Base-by-base conservation (phyloP, 2,888 invertebrate genomes). In the Drosophila prostipennis region DNA sequence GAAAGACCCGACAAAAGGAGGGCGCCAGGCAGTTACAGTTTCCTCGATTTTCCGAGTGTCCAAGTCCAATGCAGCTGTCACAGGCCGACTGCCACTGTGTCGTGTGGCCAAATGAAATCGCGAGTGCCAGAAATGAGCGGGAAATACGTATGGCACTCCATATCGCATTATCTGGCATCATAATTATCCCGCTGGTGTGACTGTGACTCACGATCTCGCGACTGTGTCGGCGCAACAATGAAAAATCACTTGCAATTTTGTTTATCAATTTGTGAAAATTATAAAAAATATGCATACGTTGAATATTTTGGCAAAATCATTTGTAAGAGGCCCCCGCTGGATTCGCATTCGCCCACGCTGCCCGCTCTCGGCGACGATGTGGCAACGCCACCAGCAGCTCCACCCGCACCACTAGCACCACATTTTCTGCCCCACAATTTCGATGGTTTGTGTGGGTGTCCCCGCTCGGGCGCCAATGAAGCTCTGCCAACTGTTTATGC, bases 81-180 rank as follows among this genome's bases (percentile, higher is more conserved):
- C 71, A 80, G 74, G 77, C 73, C 78, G 74, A 78, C 73, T 81
- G 84, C 79, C 78, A 81, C 81, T 54, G 85, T 72, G 70, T 80
- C 80, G 80, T 73, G 76, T 83, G 84, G 77, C 73, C 55, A 60
- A 79, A 84, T 59, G 40, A 49, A 57, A 51, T 55, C 49, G 39
- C 65, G 64, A 39, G 65, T 46, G 65, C 53, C 52, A 58, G 54
- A 43, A 73, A 58, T 43, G 43, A 73, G 75, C 67, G 69, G 72
- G 76, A 68, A 80, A 82, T 84, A 59, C 46, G 60, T 63, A 60
- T 60, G 46, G 40, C 61, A 59, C 40, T 80, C 79, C 76, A 80
- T 87, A 82, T 82, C 86, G 76, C 84, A 90, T 89, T 90, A 90
- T 90, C 89, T 90, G 87, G 87, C 90, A 90, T 89, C 90, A 90